Percentiles rank a stretch among this genome's conserved stretches.
phyloP scores from a whole-genome alignment of 2,888 invertebrate genomes.

The Perizoma affinitatum region DNA sequence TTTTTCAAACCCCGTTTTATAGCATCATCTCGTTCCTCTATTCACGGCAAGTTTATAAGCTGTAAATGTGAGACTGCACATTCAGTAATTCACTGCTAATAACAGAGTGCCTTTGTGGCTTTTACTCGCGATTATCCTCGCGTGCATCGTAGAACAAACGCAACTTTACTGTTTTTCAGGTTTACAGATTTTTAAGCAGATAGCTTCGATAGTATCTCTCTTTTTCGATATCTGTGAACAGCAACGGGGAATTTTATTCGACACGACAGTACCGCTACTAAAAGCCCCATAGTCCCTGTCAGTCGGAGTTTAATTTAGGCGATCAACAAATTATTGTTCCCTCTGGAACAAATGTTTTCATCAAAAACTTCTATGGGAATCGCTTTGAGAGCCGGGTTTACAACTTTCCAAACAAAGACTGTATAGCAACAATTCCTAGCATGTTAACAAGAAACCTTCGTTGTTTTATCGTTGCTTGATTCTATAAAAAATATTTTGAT shows the following conservation, averaged over 20 bases:
- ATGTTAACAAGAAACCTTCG: conserved; percentile 25
- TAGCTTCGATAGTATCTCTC: too few species aligned
- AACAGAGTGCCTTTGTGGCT: conserved; percentile 18
- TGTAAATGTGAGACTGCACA: conserved; percentile 9
- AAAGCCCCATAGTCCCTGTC: neutral
- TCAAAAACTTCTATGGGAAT: conserved; percentile 37
- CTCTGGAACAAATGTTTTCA: conserved; percentile 35
- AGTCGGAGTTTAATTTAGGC: conserved; percentile 17
- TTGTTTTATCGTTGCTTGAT: conserved; percentile 16
- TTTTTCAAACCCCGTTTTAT: conserved; percentile 3
- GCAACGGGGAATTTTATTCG: too few species aligned
- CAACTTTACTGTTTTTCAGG: neutral
- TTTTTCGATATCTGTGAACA: too few species aligned
- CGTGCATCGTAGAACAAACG: conserved; percentile 14
- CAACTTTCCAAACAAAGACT: conserved; percentile 33
- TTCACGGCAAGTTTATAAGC: conserved; percentile 6
- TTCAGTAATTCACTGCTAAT: conserved; percentile 23
- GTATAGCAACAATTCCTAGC: conserved; percentile 21
- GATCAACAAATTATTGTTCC: neutral
- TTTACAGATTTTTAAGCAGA: too few species aligned
- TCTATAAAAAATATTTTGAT: too few species aligned
- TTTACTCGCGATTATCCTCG: conserved; percentile 13
- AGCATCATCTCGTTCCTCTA: neutral
- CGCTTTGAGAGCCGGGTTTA: conserved; percentile 35
- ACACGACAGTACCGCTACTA: too few species aligned